Evolutionary conservation across 2,797 vertebrate species (phyloP).

Genomic region (Capromys pilorides): DNA sequence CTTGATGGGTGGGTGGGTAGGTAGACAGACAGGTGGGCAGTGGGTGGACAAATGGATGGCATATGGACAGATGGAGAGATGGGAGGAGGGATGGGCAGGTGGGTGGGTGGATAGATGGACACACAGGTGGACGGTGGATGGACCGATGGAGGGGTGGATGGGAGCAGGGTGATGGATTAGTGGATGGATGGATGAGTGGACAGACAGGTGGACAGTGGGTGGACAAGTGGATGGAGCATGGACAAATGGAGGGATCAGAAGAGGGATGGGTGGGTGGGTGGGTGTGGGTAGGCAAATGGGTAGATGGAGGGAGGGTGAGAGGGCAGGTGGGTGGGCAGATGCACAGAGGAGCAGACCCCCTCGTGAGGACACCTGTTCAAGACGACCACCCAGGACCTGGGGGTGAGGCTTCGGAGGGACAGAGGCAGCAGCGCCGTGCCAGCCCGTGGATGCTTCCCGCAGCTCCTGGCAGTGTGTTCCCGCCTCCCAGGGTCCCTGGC

Average conservation of each 20-base stretch:
- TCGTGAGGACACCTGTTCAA: not conserved
- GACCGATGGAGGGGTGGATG: too few species aligned
- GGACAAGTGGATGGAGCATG: too few species aligned
- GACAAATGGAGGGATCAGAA: rapidly evolving
- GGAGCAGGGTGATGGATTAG: too few species aligned
- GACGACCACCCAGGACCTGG: not conserved
- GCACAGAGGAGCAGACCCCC: not conserved
- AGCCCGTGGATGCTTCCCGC: not conserved
- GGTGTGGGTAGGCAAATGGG: not conserved
- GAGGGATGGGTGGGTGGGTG: too few species aligned
- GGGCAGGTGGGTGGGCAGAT: not conserved
- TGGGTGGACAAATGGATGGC: not conserved
- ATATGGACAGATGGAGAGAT: rapidly evolving
- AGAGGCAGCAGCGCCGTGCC: not conserved
- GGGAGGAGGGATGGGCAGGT: rapidly evolving
- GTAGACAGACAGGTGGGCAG: rapidly evolving
- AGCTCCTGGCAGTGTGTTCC: not conserved
- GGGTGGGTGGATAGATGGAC: too few species aligned
- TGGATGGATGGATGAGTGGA: too few species aligned
- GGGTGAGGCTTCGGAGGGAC: not conserved
- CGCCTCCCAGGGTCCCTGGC: not conserved
- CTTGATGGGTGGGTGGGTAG: rapidly evolving
- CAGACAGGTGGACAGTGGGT: rapidly evolving
- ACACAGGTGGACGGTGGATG: not conserved
- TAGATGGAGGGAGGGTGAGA: rapidly evolving